Percentiles rank a stretch among this genome's conserved stretches.
Conservation (phyloP, 1,140 invertebrate species). For the Drosophila virilis region DNA sequence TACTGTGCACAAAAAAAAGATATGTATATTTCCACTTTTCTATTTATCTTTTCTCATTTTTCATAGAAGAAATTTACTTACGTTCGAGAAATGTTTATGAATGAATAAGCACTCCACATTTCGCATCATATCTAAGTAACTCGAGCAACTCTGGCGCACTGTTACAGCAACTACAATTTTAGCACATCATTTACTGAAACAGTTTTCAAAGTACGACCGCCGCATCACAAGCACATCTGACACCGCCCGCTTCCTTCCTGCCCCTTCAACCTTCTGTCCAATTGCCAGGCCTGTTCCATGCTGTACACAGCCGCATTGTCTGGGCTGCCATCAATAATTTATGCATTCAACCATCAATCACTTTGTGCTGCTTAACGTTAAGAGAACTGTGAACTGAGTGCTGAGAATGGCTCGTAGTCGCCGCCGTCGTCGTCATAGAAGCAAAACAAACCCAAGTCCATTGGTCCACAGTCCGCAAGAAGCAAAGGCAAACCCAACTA, state of each 20-base stretch:
- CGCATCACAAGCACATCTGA: slow-evolving; percentile 30
- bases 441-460: slow-evolving; percentile 48
- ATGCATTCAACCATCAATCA: slow-evolving; percentile 81
- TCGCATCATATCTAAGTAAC: slow-evolving; percentile 15
- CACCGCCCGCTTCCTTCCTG: slow-evolving; percentile 4
- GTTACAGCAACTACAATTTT: slow-evolving; percentile 55
- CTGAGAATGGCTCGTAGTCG: slow-evolving; percentile 36
- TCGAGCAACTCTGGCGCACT: slow-evolving; percentile 27
- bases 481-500: slow-evolving; percentile 55
- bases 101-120: slow-evolving; percentile 9
- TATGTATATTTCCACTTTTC: background rate
- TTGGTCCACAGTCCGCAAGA: slow-evolving; percentile 15
- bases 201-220: slow-evolving; percentile 39
- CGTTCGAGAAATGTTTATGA: background rate
- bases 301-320: slow-evolving; percentile 53
- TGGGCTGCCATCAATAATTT: slow-evolving; percentile 77
- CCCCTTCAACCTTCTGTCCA: slow-evolving; percentile 17
- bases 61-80: background rate
- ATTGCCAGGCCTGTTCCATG: slow-evolving; percentile 9
- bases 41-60: background rate
- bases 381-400: slow-evolving; percentile 51
- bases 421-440: slow-evolving; percentile 18
- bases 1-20: too few species aligned
- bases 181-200: slow-evolving; percentile 57
- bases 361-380: slow-evolving; percentile 75